phyloP scores from a whole-genome alignment of 2,888 invertebrate genomes.

The Idaea aversata region DNA sequence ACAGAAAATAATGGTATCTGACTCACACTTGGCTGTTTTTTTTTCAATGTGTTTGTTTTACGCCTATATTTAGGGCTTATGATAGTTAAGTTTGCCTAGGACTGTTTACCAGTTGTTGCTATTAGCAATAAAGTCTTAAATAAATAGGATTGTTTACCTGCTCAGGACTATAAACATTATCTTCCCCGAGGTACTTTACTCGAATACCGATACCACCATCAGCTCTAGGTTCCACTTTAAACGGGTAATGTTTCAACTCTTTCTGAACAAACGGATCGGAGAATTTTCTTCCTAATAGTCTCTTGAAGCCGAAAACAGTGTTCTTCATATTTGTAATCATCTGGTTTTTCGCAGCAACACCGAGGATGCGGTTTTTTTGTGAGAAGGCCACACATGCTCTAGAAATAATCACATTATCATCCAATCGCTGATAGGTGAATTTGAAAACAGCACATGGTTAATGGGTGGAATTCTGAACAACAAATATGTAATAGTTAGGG shows the following conservation, averaged over 20 bases:
- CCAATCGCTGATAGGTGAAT: neutral
- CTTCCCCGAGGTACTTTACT: conserved; percentile 93
- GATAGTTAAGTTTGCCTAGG: neutral
- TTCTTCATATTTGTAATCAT: conserved; percentile 98
- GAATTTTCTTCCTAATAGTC: conserved; percentile 93
- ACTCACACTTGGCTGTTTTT: too few species aligned
- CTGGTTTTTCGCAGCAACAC: conserved; percentile 98
- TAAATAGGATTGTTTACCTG: conserved; percentile 76
- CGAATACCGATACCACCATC: conserved; percentile 93
- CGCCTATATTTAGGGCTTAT: neutral
- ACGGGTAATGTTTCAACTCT: conserved; percentile 90
- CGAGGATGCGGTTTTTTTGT: conserved; percentile 94
- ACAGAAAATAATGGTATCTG: too few species aligned
- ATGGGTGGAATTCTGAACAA: too few species aligned
- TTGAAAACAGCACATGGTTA: too few species aligned
- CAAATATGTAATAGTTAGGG: too few species aligned
- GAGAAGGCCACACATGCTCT: conserved; percentile 98
- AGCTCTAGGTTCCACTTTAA: conserved; percentile 85
- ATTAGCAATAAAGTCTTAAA: neutral
- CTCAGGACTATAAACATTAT: conserved; percentile 92
- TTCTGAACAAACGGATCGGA: conserved; percentile 93
- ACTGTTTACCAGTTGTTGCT: neutral
- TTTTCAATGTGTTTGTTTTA: neutral
- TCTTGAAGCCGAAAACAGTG: conserved; percentile 96
- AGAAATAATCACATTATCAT: neutral